These are phyloP conservation scores for Cephus nigrinus DNA, from an alignment of 2,888 invertebrate species.

Conservation along the genomic window DNA sequence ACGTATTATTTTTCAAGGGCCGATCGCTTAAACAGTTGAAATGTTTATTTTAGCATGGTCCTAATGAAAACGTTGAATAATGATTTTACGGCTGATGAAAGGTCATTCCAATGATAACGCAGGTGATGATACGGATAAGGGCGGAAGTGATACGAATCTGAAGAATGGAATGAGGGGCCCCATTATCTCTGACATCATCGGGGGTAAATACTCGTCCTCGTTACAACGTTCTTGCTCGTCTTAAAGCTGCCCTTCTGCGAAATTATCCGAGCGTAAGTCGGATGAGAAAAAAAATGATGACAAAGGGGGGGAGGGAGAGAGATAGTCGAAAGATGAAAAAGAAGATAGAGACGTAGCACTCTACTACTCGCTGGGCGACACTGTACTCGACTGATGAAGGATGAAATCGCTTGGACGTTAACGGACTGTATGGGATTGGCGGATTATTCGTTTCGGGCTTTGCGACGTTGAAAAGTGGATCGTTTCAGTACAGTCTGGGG, in stretches of 20 bases:
- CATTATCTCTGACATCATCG: constrained; percentile 39
- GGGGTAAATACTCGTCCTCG: constrained; percentile 41
- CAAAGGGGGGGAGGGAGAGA: not conserved
- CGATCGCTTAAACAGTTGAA: not conserved
- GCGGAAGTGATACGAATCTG: constrained; percentile 34
- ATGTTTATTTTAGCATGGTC: no score
- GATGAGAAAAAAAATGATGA: not conserved
- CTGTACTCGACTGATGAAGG: not conserved
- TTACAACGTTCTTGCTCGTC: constrained; percentile 18
- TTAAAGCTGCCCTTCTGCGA: constrained; percentile 13
- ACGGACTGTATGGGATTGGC: not conserved
- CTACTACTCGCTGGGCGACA: not conserved
- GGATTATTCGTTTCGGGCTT: not conserved
- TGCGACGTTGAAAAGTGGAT: not conserved
- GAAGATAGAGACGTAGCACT: not conserved
- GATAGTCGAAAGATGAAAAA: not conserved
- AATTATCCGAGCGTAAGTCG: not conserved
- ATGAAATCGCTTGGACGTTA: not conserved
- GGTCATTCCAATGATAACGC: not conserved
- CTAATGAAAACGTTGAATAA: not conserved
- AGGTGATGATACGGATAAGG: not conserved
- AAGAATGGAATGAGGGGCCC: constrained; percentile 35
- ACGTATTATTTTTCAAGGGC: not conserved
- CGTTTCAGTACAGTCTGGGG: not conserved
- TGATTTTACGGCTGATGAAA: not conserved